Evolutionary conservation across 2,113 vertebrate species (phyloP).

Genomic region (Elephantulus edwardii): DNA sequence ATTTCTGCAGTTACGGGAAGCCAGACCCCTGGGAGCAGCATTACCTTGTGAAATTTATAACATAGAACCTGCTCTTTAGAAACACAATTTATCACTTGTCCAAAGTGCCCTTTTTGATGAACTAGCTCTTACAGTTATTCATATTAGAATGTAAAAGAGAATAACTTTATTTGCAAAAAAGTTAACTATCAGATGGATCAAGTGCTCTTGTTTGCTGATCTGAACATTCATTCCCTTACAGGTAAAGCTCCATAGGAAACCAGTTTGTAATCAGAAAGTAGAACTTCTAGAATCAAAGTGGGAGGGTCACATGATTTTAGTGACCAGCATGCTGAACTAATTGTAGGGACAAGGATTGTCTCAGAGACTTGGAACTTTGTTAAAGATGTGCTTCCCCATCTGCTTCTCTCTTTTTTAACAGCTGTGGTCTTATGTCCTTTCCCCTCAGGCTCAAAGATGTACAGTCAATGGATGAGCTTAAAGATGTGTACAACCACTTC

Average conservation of each 20-base stretch:
- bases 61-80: not conserved
- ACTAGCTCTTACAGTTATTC: not conserved
- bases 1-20: not conserved
- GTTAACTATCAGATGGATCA: not conserved
- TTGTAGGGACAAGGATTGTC: not conserved
- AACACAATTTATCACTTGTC: not conserved
- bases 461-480: constrained; percentile 96
- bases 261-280: constrained; percentile 1
- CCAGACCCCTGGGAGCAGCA: not conserved
- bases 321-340: not conserved
- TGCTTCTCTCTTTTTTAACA: not conserved
- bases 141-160: not conserved
- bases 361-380: not conserved
- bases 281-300: not conserved
- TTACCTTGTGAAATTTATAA: constrained; percentile 27
- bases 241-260: not conserved
- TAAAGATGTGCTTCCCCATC: not conserved
- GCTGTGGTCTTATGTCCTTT: constrained; percentile 45
- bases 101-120: not conserved
- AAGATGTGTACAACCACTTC: constrained; percentile 98
- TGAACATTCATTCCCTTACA: not conserved
- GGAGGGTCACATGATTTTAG: not conserved
- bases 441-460: constrained; percentile 93
- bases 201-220: not conserved
- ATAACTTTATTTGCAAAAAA: not conserved